These are phyloP conservation scores for Cylindroiulus punctatus DNA, from an alignment of 2,888 invertebrate genomes.

Conservation along the genomic window DNA sequence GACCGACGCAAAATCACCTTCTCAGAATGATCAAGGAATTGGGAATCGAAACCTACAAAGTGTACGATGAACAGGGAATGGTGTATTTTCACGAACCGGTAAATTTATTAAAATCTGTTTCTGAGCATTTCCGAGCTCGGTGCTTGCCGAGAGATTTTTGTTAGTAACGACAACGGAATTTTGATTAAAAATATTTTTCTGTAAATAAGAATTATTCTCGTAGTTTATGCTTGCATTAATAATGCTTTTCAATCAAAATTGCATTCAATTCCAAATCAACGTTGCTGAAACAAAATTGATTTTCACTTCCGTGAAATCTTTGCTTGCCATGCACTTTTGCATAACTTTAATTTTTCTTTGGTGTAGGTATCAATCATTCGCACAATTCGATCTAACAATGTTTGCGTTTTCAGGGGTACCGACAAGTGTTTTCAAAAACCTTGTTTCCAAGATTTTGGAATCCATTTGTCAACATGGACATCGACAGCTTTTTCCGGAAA, in stretches of 20 bases:
- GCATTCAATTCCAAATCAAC: too few species aligned
- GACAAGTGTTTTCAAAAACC: conserved; percentile 52
- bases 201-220: too few species aligned
- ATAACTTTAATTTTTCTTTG: too few species aligned
- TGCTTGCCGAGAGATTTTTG: neutral
- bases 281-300: too few species aligned
- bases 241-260: too few species aligned
- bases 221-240: too few species aligned
- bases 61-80: conserved; percentile 57
- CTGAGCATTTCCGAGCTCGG: neutral
- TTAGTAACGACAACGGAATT: too few species aligned
- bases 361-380: neutral
- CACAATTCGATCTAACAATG: too few species aligned
- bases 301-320: too few species aligned
- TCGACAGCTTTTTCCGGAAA: conserved; percentile 56
- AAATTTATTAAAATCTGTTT: neutral
- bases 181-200: too few species aligned
- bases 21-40: conserved; percentile 65
- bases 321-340: too few species aligned
- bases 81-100: conserved; percentile 56
- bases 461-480: conserved; percentile 57
- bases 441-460: conserved; percentile 57
- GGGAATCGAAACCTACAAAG: conserved; percentile 63
- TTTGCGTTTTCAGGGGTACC: conserved; percentile 53
- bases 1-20: conserved; percentile 65